Conservation (phyloP, 2,113 vertebrate species). For the Fulmarus glacialis region DNA sequence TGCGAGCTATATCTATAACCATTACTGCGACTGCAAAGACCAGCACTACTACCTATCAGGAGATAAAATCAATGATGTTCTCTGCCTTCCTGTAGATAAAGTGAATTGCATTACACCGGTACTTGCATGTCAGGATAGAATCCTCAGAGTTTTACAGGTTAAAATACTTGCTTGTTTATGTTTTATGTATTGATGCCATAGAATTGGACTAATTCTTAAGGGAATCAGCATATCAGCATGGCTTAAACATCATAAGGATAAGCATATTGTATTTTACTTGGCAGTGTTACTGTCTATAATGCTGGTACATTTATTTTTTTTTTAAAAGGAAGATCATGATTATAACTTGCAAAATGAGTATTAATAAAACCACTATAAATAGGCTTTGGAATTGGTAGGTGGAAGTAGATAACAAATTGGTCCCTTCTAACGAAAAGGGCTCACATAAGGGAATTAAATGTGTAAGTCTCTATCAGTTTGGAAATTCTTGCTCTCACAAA, state of each 20-base stretch:
- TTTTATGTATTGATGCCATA: background rate
- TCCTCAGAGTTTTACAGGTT: constrained; percentile 93
- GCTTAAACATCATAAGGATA: background rate
- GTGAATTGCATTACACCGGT: constrained; percentile 78
- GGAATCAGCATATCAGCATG: background rate
- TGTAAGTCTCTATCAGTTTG: background rate
- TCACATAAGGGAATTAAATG: background rate
- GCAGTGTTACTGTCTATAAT: background rate
- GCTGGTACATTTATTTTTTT: background rate
- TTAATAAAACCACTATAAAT: background rate
- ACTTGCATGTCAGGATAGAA: constrained; percentile 92
- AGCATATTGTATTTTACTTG: background rate
- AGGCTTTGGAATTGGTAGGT: background rate
- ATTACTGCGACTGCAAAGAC: constrained; percentile 98
- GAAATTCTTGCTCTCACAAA: background rate
- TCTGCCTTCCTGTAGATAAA: constrained; percentile 88
- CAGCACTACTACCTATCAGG: constrained; percentile 94
- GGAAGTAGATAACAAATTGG: background rate
- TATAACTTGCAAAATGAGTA: background rate
- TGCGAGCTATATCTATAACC: constrained; percentile 97
- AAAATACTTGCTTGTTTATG: background rate
- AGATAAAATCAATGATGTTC: constrained; percentile 98
- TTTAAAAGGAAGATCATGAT: background rate
- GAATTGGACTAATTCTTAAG: background rate
- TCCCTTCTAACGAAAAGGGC: background rate